phyloP scores from a whole-genome alignment of 2,888 invertebrate species.

The Empis livida region DNA sequence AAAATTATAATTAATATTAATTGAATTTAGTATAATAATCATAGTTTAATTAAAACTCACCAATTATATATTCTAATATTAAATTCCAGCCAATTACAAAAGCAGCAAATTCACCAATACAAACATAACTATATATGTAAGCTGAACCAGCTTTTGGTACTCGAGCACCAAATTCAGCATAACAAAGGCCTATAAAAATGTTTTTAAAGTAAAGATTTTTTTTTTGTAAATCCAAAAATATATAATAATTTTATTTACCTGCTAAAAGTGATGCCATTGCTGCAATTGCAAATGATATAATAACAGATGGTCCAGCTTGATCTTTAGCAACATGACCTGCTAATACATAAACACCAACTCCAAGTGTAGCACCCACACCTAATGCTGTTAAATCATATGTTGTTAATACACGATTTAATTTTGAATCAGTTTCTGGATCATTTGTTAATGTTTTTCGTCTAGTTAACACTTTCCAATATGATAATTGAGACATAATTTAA shows the following conservation, averaged over 20 bases:
- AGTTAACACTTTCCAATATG: slow-evolving; percentile 32
- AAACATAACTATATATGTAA: slow-evolving; percentile 70
- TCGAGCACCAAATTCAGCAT: slow-evolving; percentile 76
- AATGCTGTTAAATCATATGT: slow-evolving; percentile 59
- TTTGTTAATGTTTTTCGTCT: slow-evolving; percentile 28
- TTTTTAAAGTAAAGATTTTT: too few relatives aligned
- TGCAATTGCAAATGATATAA: slow-evolving; percentile 77
- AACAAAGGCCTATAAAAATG: slow-evolving; percentile 59
- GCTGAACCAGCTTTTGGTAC: slow-evolving; percentile 80
- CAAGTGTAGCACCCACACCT: slow-evolving; percentile 67
- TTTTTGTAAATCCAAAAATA: background rate
- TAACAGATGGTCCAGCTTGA: slow-evolving; percentile 72
- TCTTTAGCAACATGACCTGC: slow-evolving; percentile 65
- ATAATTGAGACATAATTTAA: slow-evolving; percentile 22
- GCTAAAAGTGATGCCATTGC: slow-evolving; percentile 74
- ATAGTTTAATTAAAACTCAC: slow-evolving; percentile 20
- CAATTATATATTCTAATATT: slow-evolving; percentile 71
- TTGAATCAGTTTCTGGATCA: slow-evolving; percentile 21
- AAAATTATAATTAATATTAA: background rate
- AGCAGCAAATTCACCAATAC: slow-evolving; percentile 74
- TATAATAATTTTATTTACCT: slow-evolving; percentile 39
- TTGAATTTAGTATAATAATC: background rate
- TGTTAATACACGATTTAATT: slow-evolving; percentile 28
- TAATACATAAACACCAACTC: slow-evolving; percentile 81
- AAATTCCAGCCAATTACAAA: slow-evolving; percentile 88